Conservation (phyloP, 2,113 vertebrate species). For the Forbesichthys papilliferus region DNA sequence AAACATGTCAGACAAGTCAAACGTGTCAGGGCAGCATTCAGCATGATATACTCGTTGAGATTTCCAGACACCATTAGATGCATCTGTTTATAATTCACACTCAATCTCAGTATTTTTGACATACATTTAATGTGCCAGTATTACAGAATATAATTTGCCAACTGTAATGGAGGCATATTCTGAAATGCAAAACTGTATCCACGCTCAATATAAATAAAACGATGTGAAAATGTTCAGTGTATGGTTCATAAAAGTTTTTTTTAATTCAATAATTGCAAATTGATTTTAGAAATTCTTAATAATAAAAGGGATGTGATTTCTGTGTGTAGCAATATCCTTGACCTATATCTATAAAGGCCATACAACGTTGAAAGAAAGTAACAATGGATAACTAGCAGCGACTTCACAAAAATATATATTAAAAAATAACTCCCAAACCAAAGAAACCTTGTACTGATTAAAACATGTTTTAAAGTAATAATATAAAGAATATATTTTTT, state of each 20-base stretch:
- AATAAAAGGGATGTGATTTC: slow-evolving; percentile 60
- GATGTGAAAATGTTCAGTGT: background rate
- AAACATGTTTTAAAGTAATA: no score
- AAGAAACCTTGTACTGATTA: slow-evolving; percentile 16
- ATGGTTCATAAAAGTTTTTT: slow-evolving; percentile 65
- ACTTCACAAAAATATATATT: slow-evolving; percentile 37
- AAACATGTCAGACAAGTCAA: slow-evolving; percentile 34
- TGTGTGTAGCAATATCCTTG: slow-evolving; percentile 44
- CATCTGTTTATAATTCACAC: background rate
- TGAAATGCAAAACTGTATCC: no score
- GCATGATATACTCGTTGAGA: background rate
- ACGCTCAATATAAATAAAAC: background rate
- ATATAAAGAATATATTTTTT: no score
- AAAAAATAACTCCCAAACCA: slow-evolving; percentile 6
- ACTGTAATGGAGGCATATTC: no score
- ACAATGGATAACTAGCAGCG: slow-evolving; percentile 67
- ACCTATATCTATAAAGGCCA: slow-evolving; percentile 51
- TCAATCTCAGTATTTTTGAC: background rate
- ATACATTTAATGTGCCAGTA: no score
- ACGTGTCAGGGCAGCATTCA: slow-evolving; percentile 40
- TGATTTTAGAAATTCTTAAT: slow-evolving; percentile 69
- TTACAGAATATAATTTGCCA: no score
- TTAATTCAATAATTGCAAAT: slow-evolving; percentile 74
- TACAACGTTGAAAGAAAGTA: slow-evolving; percentile 50
- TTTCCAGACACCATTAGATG: background rate